A percentile compares a stretch with the other conserved stretches of the same genome.
Evolutionary conservation across 2,888 invertebrate species (phyloP).

Genomic region (Julus scandinavius): DNA sequence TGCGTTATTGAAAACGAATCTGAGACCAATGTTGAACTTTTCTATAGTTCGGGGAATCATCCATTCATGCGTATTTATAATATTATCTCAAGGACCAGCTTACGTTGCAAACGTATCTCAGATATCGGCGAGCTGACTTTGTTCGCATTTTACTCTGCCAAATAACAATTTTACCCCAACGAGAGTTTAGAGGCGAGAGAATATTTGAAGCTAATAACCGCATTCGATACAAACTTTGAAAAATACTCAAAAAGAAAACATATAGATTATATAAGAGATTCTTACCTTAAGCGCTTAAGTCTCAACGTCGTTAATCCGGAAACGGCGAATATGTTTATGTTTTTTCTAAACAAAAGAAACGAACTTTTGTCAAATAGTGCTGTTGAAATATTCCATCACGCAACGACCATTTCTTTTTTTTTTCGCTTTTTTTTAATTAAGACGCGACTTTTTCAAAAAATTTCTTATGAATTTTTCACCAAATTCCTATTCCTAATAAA

Average conservation of each 20-base stretch:
- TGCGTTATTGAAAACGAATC: conserved; percentile 50
- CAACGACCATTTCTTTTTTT: not conserved
- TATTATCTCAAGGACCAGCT: conserved; percentile 9
- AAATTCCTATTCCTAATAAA: not conserved
- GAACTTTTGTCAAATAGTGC: conserved; percentile 36
- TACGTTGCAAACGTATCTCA: not conserved
- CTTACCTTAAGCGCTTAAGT: conserved; percentile 12
- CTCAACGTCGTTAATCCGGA: not conserved
- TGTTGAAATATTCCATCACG: conserved; percentile 37
- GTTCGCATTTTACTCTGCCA: not conserved
- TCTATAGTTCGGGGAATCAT: conserved; percentile 17
- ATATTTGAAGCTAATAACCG: not conserved
- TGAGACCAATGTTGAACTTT: conserved; percentile 36
- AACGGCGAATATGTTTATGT: not conserved
- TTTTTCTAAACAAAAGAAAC: conserved; percentile 30
- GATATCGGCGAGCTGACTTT: not conserved
- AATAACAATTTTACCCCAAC: not conserved
- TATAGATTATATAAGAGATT: not conserved
- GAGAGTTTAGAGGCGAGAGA: not conserved
- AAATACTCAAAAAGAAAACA: not conserved
- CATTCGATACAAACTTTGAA: not conserved
- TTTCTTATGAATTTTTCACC: not conserved
- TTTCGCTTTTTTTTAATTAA: not conserved
- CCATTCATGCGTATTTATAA: conserved; percentile 46
- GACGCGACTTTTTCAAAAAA: not conserved